Percentiles rank a stretch among this genome's conserved stretches.
Evolutionary conservation across 2,797 vertebrate species (phyloP).

Genomic region (Anomalospiza imberbis): DNA sequence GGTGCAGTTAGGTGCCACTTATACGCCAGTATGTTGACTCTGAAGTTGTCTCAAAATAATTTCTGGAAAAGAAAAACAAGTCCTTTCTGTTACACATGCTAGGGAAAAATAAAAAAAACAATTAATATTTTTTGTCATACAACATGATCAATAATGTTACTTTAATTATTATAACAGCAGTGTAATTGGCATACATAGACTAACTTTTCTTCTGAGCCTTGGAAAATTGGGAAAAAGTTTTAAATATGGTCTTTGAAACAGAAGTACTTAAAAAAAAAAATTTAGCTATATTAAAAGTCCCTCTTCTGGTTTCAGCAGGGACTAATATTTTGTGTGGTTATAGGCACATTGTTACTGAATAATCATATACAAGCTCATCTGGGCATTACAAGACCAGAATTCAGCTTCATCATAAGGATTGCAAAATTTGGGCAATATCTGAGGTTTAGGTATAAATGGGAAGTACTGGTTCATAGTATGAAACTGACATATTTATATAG

Average conservation of each 20-base stretch:
- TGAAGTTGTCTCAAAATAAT: neutral
- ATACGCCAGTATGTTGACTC: fast-evolving
- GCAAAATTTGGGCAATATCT: neutral
- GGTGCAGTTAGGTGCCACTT: neutral
- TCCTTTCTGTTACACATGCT: neutral
- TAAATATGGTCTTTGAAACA: neutral
- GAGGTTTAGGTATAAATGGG: neutral
- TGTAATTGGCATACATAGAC: neutral
- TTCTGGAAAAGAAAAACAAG: neutral
- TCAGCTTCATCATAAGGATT: neutral
- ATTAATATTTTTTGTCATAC: fast-evolving
- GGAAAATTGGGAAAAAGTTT: neutral
- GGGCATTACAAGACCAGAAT: neutral
- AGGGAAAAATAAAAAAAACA: fast-evolving
- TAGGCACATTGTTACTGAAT: neutral
- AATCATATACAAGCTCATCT: neutral
- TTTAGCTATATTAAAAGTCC: neutral
- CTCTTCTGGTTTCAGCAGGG: neutral
- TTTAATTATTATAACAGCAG: neutral
- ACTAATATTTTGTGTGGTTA: neutral
- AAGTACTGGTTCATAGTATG: neutral
- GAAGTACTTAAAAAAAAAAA: neutral
- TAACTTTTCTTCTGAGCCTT: neutral
- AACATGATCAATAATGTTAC: neutral
- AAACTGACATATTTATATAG: neutral